phyloP scores from a whole-genome alignment of 2,888 invertebrate genomes.

The Labia minor region DNA sequence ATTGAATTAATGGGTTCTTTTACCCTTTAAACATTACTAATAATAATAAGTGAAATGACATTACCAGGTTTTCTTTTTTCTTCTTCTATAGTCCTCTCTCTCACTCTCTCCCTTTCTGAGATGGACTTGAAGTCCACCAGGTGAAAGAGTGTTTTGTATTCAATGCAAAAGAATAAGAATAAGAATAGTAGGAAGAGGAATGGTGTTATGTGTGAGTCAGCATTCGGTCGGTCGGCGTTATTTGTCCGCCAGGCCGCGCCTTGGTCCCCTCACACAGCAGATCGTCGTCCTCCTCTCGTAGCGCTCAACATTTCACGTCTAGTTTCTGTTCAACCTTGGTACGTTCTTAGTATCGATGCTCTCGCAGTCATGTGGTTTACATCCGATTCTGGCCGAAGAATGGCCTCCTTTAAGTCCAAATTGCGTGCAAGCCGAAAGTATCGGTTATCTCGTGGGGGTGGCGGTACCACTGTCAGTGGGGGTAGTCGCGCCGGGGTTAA shows the following conservation, averaged over 20 bases:
- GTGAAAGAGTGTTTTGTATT: too few species aligned
- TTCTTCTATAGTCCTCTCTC: too few species aligned
- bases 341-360: neutral
- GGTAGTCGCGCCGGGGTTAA: constrained; percentile 33
- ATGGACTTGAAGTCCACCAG: too few species aligned
- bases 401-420: constrained; percentile 37
- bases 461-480: constrained; percentile 33
- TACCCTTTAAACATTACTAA: too few species aligned
- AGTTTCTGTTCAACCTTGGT: constrained; percentile 15
- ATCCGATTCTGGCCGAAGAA: constrained; percentile 34
- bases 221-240: neutral
- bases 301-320: neutral
- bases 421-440: constrained; percentile 31
- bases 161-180: too few species aligned
- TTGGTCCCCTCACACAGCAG: neutral
- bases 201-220: neutral
- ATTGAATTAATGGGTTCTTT: too few species aligned
- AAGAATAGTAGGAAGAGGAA: too few species aligned
- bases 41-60: too few species aligned
- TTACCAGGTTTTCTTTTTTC: too few species aligned
- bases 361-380: constrained; percentile 33
- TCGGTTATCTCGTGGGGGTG: constrained; percentile 34
- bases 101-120: too few species aligned
- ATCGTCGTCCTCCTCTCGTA: neutral
- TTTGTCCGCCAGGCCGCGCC: neutral